Base-by-base conservation (phyloP, 2,797 vertebrate genomes). In the Carcharodon carcharias region DNA sequence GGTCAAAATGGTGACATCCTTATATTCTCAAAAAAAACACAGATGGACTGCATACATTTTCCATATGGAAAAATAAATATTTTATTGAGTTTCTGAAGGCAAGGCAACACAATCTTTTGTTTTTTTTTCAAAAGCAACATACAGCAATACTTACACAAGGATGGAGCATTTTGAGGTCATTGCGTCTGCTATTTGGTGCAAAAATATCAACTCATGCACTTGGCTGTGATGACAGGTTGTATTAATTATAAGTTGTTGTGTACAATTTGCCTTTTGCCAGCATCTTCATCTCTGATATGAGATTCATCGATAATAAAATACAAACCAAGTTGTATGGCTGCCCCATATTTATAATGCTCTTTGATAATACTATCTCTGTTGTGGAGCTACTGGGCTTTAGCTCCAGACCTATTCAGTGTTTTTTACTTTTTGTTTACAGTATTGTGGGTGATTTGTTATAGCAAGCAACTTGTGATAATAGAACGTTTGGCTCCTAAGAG, bases 1-100 rank as follows among this genome's bases (percentile, higher is more conserved):
- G 88, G 56, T 91, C 88, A 91, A 61, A 91, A 7, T n/a, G 31
- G 12, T 91, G 56, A 91, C 88, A 91, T 61, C 88, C 88, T n/a
- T 31, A 91, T 91, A 61, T n/a, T 91, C 56, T 35, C 58, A 58
- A 61, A 35, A 82, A 91, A 91, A 63, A n/a, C 16, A 91, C 56
- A 91, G 56, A 91, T 61, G 56, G 56, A 1, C 28, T 61, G 31
- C 88, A 61, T 61, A 31, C 31, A 61, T 35, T 91, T 91, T 91
- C 88, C 56, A 91, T 21, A 58, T n/a, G 56, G 56, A 91, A 58
- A 91, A 89, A 89, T 35, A 56, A 61, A 35, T 91, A 91, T 61
- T 91, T 91, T 63, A 63, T n/a, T 35, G 56, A 58, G 87, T 89
- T 58, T 85, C 28, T 56, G 87, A 58, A 85, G 26, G 50, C 54